These are phyloP conservation scores for Petroica traversi DNA, from an alignment of 2,113 vertebrate genomes.

Conservation along the genomic window DNA sequence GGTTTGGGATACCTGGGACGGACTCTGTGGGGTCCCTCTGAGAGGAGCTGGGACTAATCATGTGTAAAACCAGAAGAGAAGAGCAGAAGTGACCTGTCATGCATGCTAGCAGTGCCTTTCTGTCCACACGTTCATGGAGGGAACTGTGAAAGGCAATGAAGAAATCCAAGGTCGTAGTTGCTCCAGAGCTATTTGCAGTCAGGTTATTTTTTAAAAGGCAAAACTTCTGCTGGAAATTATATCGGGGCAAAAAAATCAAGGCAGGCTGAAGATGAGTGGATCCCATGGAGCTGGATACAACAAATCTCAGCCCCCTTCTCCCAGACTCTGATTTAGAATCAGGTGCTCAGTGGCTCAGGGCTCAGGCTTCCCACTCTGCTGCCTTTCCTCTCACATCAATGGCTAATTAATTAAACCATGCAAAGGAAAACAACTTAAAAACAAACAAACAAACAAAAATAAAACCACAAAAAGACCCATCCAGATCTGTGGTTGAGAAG, in stretches of 20 bases:
- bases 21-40: background rate
- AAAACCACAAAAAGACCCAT: background rate
- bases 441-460: no score
- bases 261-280: background rate
- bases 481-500: background rate
- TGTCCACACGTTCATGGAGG: background rate
- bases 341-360: background rate
- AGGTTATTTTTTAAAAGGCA: background rate
- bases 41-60: fast-evolving
- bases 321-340: no score
- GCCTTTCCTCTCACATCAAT: background rate
- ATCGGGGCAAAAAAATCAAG: background rate
- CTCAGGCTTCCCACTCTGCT: background rate
- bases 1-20: background rate
- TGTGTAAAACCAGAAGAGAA: background rate
- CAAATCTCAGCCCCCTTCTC: background rate
- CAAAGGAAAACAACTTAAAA: background rate
- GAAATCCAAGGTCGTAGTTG: background rate
- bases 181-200: background rate
- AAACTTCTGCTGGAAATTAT: background rate
- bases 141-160: background rate
- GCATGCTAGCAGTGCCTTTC: background rate
- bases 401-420: background rate
- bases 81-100: background rate
- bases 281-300: background rate